Base-by-base conservation (phyloP, 2,797 vertebrate species). In the Chromobotia macracanthus region DNA sequence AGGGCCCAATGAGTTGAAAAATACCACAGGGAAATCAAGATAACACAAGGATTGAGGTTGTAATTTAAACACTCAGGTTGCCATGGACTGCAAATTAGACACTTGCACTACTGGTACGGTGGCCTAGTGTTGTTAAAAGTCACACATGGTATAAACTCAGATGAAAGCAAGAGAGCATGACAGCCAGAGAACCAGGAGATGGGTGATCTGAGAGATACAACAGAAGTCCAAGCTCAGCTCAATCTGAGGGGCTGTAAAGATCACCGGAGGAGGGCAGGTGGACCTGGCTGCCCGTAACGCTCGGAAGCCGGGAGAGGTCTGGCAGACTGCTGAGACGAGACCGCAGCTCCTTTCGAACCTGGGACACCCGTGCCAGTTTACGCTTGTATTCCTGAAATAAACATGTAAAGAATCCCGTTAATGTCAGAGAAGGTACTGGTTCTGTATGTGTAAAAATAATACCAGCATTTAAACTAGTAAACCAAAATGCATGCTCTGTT, bases 291-390 rank as follows among this genome's bases (percentile, higher is more conserved):
- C 94, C 95, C 0, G 95, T 96, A 80, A 96, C 94, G 0, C 93
- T 96, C 79, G 95, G 95, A 76, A 96, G 91, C 56, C 94, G 93
- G 69, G 95, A 95, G 46, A 96, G 93, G 82, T 96, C 95, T 50
- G 97, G 96, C 60, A 99, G 94, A 90, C 91, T 95, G 91, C 93
- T 96, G 83, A 98, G 94, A 81, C 96, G 97, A 41, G 95, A 95
- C 44, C 96, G 94, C 75, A 99, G 95, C 90, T 99, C 98, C 90
- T 99, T 99, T 77, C 97, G 94, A 31, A 99, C 98, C 87, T 97
- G 94, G 86, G 97, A 96, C 83, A 99, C 97, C 84, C 93, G 93
- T 77, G 94, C 95, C 89, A 99, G 91, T 90, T 99, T 99, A 81
- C 93, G 94, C 86, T 99, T 99, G 91, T 99, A 98, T 82, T 99